Conservation (phyloP, 2,888 invertebrate species). For the Oxyteleia sp. region DNA sequence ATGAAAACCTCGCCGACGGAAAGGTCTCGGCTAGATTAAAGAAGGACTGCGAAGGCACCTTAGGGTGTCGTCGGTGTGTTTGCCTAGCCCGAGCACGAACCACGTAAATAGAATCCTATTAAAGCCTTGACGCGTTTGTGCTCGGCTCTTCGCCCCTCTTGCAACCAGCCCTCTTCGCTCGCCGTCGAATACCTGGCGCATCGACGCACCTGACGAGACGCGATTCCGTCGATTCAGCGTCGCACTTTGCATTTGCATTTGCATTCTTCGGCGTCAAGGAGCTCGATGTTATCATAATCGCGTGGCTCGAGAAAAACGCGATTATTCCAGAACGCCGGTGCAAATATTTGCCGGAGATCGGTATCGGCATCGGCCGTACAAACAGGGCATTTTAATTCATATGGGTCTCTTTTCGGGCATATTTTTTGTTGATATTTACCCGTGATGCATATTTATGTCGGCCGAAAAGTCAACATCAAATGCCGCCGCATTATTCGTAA, state of each 20-base stretch:
- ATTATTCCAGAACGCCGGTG: constrained; percentile 40
- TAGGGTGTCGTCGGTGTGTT: constrained; percentile 78
- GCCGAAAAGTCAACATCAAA: constrained; percentile 47
- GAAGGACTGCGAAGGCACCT: constrained; percentile 15
- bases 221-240: constrained; percentile 40
- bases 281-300: constrained; percentile 12
- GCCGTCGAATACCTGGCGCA: too few species aligned
- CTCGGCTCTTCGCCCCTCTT: constrained; percentile 72
- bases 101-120: constrained; percentile 87
- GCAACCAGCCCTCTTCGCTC: too few species aligned
- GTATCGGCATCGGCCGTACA: constrained; percentile 45
- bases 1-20: constrained; percentile 2
- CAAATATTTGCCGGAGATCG: constrained; percentile 61
- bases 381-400: constrained; percentile 56
- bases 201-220: neutral
- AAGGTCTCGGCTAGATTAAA: constrained; percentile 43
- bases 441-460: constrained; percentile 54
- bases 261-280: constrained; percentile 10
- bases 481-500: constrained; percentile 43
- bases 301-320: constrained; percentile 19
- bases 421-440: constrained; percentile 57
- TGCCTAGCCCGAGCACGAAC: constrained; percentile 85
- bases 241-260: constrained; percentile 34
- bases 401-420: constrained; percentile 21
- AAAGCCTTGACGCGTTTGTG: constrained; percentile 83